Evolutionary conservation across 2,888 invertebrate species (phyloP), one percentile per base, ranked within the genome.

Genomic region (Heliconius ethilla): DNA sequence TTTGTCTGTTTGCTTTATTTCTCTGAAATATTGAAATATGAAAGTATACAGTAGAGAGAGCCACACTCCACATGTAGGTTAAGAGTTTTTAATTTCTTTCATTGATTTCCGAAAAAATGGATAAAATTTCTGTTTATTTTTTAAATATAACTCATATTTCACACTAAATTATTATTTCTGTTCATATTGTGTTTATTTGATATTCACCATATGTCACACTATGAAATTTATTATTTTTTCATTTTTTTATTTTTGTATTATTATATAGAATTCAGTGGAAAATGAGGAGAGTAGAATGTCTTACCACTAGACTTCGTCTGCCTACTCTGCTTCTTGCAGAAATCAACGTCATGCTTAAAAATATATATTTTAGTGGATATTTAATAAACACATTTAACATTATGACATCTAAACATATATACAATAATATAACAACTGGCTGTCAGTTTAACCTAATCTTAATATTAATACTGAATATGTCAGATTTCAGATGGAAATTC

Each of bases 401-500:
- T 7, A 33, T 33, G 33, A 5, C 15, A 15, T 18, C 51, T 7
- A 2, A 55, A 22, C 7, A 55, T 33, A 1, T 66, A n/a, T 3
- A 18, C 25, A 25, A 40, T 25, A 6, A 11, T 1, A 13, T 15
- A 45, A 25, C 69, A 69, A 69, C 40, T 33, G 45, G 37, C 15
- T 75, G 40, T 51, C 33, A 51, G 25, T 66, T 67, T 55, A 75
- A 45, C 11, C 22, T 63, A 18, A 74, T 73, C 73, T 75, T 29
- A 51, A 66, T 65, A 75, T 65, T 75, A 75, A 65, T 65, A 75
- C 40, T 37, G 55, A 45, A 75, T 51, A 45, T 11, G 75, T 75
- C 51, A 66, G n/a, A 66, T 67, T 29, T 55, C 51, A 66, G n/a
- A 75, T 75, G 55, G 66, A 66, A 75, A 75, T 75, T 66, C 66